Evolutionary conservation across 2,113 vertebrate species (phyloP).

Genomic region (cattle (Bos taurus)): DNA sequence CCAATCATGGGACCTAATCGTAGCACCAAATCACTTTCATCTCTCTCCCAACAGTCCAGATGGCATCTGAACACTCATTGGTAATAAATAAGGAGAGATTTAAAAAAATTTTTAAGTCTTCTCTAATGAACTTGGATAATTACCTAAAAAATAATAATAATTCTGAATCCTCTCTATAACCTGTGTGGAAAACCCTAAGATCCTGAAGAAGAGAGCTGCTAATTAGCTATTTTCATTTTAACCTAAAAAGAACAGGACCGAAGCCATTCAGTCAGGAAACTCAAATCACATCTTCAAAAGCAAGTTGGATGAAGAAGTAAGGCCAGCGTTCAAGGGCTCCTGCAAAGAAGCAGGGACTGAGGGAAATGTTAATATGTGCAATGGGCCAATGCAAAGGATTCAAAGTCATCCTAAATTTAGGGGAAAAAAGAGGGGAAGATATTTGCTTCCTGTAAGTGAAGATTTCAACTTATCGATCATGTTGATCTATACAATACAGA

Average conservation of each 20-base stretch:
- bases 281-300: conserved; percentile 43
- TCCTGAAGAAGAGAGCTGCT: conserved; percentile 16
- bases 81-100: neutral
- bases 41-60: conserved; percentile 24
- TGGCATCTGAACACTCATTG: neutral
- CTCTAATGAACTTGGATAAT: conserved; percentile 21
- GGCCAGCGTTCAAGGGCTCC: neutral
- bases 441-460: neutral
- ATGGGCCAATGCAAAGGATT: neutral
- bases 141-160: conserved; percentile 46
- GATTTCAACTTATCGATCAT: neutral
- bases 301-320: neutral
- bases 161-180: conserved; percentile 11
- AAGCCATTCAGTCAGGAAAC: conserved; percentile 12
- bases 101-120: neutral
- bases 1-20: neutral
- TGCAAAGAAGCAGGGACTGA: neutral
- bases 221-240: conserved; percentile 46
- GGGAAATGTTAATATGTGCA: neutral
- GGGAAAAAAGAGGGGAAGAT: neutral
- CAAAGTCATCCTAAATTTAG: neutral
- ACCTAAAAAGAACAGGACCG: conserved; percentile 35
- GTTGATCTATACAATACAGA: neutral
- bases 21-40: neutral
- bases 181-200: conserved; percentile 19